Evolutionary conservation across 2,797 vertebrate species (phyloP), one percentile per base, ranked within the genome.

Genomic region (Betta splendens): DNA sequence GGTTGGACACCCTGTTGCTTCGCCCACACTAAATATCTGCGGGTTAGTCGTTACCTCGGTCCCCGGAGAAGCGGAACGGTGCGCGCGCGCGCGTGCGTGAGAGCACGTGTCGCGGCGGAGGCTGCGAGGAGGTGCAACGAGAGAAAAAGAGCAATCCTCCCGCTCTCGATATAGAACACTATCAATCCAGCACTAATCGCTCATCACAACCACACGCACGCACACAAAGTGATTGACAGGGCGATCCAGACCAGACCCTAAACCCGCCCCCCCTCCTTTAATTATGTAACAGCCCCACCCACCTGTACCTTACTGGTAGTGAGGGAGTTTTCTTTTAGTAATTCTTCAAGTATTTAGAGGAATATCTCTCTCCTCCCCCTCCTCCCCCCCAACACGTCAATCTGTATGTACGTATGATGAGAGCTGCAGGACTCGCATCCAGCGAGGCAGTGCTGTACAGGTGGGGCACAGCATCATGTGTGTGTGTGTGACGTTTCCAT

Each of bases 401-500:
- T 75, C 64, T 76, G 62, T 18, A 15, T 16, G 3, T 31, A 8
- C 18, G 16, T 21, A 21, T 60, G 67, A 40, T 3, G 28, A 38
- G 29, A 40, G 64, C 70, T 40, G 71, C 71, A 53, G 64, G 48
- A 53, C 65, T 50, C 71, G 28, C 5, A 55, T 70, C 65, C 65
- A 45, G 11, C 38, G 69, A 74, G 65, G 55, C 51, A 7, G 59
- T 32, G 68, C 61, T 69, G 65, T 54, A 65, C 87, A 71, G 84
- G 84, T 81, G 81, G 78, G 74, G 75, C 80, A 76, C 55, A 26
- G 57, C 79, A 38, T 75, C 64, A 78, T 77, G 73, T 75, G 81
- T 40, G 87, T 74, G 42, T 21, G 72, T 82, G 38, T 49, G 69
- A n/a, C 38, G 91, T 92, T 92, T 87, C 90, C 85, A 88, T 72